Percentiles rank a stretch among this genome's conserved stretches.
Evolutionary conservation across 2,888 invertebrate species (phyloP).

Genomic region (Eulithis testata): DNA sequence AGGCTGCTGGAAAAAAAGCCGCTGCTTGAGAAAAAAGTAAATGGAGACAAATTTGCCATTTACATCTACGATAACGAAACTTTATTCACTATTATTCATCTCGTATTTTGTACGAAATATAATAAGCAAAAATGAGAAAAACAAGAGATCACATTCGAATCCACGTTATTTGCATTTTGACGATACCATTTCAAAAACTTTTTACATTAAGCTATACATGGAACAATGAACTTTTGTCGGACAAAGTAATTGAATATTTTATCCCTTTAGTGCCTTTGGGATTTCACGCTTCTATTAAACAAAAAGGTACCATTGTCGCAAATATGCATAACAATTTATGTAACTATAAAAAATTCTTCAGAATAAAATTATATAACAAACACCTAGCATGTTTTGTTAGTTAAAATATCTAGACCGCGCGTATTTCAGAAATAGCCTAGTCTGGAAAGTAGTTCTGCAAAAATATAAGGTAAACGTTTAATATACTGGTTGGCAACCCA

Average conservation of each 20-base stretch:
- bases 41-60: neutral
- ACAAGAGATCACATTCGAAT: constrained; percentile 45
- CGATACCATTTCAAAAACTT: constrained; percentile 64
- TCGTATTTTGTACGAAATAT: constrained; percentile 3
- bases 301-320: neutral
- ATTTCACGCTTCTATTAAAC: constrained; percentile 27
- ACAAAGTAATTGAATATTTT: constrained; percentile 55
- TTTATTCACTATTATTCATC: constrained; percentile 6
- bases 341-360: neutral
- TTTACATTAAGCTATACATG: constrained; percentile 66
- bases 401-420: constrained; percentile 61
- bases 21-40: constrained; percentile 34
- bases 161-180: constrained; percentile 67
- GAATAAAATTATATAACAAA: neutral
- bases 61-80: constrained; percentile 5
- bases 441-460: constrained; percentile 53
- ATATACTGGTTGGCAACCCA: constrained; percentile 29
- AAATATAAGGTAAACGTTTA: constrained; percentile 39
- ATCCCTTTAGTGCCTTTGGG: constrained; percentile 42
- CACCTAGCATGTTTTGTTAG: constrained; percentile 58
- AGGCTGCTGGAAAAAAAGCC: constrained; percentile 47
- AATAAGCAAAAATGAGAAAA: constrained; percentile 12
- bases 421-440: constrained; percentile 66
- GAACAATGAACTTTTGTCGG: constrained; percentile 54
- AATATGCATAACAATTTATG: neutral